Percentiles rank a stretch among this genome's conserved stretches.
phyloP scores from a whole-genome alignment of 2,797 vertebrate species.

The Thamnophis elegans region DNA sequence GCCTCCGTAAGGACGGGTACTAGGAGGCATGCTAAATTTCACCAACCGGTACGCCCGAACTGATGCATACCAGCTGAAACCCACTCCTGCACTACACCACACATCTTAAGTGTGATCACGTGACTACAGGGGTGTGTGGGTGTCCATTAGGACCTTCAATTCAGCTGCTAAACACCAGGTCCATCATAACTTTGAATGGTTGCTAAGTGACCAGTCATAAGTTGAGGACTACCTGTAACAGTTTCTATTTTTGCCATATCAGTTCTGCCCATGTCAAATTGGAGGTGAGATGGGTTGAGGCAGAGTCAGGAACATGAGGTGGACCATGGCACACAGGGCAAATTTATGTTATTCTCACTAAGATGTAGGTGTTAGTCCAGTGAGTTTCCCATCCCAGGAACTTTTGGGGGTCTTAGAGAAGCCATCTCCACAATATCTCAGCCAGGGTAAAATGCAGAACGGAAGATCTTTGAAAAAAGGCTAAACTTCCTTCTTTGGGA shows the following conservation, averaged over 20 bases:
- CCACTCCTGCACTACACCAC: too few species aligned
- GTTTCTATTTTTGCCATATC: neutral
- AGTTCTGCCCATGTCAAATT: neutral
- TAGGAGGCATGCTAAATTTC: too few species aligned
- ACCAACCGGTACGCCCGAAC: too few species aligned
- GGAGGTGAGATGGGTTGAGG: neutral
- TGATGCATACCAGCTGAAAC: too few species aligned
- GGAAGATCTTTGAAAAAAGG: neutral
- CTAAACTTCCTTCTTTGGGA: neutral
- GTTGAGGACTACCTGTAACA: too few species aligned
- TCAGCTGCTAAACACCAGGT: too few species aligned
- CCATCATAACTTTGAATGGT: neutral
- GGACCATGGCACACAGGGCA: neutral
- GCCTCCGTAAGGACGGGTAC: too few species aligned
- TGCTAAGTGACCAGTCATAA: neutral
- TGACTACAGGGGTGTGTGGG: too few species aligned
- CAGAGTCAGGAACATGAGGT: neutral
- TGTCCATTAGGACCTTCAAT: too few species aligned
- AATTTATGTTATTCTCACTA: neutral
- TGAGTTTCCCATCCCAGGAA: neutral
- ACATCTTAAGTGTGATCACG: too few species aligned
- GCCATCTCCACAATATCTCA: neutral
- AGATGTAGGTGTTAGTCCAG: neutral
- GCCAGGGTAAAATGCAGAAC: neutral
- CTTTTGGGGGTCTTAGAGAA: neutral